phyloP scores from a whole-genome alignment of 2,888 invertebrate species.

The Chaitophorus viminalis region DNA sequence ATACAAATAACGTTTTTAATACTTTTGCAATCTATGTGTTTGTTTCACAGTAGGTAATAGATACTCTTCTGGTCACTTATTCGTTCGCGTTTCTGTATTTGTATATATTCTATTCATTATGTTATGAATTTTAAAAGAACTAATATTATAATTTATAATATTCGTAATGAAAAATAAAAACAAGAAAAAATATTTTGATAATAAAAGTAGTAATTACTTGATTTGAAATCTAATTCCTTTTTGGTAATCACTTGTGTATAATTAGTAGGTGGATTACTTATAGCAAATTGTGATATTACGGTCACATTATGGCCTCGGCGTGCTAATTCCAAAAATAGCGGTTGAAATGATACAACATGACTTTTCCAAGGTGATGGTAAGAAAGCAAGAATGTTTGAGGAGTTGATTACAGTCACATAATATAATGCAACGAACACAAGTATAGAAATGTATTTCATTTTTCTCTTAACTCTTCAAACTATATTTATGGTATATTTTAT shows the following conservation, averaged over 20 bases:
- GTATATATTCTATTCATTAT: too few species aligned
- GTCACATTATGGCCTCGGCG: slow-evolving; percentile 48
- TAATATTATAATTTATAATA: too few species aligned
- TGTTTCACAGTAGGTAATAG: too few species aligned
- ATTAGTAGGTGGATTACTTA: not conserved
- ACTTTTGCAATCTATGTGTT: too few species aligned
- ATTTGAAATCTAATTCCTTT: not conserved
- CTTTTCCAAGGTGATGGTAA: slow-evolving; percentile 49
- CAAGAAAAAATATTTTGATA: too few species aligned
- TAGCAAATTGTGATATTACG: not conserved
- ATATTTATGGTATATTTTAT: too few species aligned
- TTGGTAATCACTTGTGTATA: slow-evolving; percentile 35
- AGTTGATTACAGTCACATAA: not conserved
- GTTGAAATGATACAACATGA: slow-evolving; percentile 41
- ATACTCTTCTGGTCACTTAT: too few species aligned
- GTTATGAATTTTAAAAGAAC: too few species aligned
- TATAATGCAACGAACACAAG: not conserved
- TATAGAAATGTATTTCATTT: not conserved
- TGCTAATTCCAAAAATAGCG: slow-evolving; percentile 49
- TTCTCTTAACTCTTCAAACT: not conserved
- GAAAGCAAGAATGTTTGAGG: slow-evolving; percentile 44
- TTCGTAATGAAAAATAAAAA: too few species aligned
- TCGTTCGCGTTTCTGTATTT: too few species aligned
- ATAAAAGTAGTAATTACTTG: too few species aligned
- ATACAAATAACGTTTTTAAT: too few species aligned